These are phyloP conservation scores for Epizoanthus scotinus DNA, from an alignment of 92 coral and sea anemone genomes.

Conservation along the genomic window DNA sequence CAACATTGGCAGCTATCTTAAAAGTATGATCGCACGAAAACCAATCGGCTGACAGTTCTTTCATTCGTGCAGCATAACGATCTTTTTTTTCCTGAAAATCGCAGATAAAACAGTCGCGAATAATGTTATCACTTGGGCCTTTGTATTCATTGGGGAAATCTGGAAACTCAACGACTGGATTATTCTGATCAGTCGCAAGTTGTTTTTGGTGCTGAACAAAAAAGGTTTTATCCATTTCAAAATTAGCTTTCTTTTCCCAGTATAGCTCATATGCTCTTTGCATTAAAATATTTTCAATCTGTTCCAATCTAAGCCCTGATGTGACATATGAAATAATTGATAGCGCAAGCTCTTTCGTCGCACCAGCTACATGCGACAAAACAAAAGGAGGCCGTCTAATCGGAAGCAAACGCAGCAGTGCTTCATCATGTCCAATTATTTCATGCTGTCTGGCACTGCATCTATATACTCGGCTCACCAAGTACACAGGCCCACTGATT, in stretches of 20 bases:
- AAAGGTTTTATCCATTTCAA: conserved; percentile 1
- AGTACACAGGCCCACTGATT: conserved; percentile 5
- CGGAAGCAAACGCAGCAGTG: not conserved
- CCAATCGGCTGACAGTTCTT: not conserved
- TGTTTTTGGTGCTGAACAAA: too few relatives aligned
- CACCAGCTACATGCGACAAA: conserved; percentile 24
- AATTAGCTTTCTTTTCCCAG: not conserved
- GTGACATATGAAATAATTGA: conserved; percentile 6
- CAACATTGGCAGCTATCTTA: not conserved
- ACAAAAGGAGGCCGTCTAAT: not conserved
- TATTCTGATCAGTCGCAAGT: too few relatives aligned
- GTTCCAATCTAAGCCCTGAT: not conserved
- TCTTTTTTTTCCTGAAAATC: not conserved
- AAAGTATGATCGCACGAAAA: not conserved
- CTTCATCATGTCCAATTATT: conserved; percentile 9
- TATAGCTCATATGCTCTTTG: not conserved
- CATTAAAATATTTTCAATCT: not conserved
- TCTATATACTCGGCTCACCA: conserved; percentile 12
- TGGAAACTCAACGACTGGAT: not conserved
- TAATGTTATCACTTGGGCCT: not conserved
- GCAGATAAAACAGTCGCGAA: not conserved
- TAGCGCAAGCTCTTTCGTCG: not conserved
- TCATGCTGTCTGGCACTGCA: conserved; percentile 16
- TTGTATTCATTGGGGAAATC: not conserved
- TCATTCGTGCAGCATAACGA: not conserved